Percentiles rank a stretch among this genome's conserved stretches.
Conservation (phyloP, 2,113 vertebrate species). For the Micronycteris hirsuta region DNA sequence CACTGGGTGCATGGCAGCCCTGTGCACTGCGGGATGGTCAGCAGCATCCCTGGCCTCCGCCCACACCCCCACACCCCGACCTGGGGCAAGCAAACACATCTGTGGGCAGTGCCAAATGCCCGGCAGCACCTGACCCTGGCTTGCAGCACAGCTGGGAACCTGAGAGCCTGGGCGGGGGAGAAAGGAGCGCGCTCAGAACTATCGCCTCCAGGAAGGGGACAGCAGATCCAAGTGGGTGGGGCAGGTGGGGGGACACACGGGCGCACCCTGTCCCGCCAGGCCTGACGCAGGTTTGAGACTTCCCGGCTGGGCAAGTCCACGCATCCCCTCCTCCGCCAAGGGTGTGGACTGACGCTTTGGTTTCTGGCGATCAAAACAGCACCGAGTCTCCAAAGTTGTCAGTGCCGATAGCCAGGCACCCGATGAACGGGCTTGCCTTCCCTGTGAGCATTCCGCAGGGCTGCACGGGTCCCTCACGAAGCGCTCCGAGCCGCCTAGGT, state of each 20-base stretch:
- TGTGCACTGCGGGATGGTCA: fast-evolving
- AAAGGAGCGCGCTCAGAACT: neutral
- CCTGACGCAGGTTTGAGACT: neutral
- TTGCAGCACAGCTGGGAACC: neutral
- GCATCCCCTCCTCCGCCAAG: neutral
- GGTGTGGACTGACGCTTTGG: neutral
- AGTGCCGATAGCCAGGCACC: neutral
- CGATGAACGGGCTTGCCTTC: fast-evolving
- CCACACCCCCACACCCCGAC: neutral
- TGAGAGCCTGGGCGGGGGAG: neutral
- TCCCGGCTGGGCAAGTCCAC: no score
- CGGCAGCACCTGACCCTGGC: no score
- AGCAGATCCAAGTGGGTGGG: neutral
- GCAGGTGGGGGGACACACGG: neutral
- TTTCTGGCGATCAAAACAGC: neutral
- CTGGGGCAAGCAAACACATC: neutral
- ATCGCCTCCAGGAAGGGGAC: no score
- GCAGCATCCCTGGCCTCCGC: no score
- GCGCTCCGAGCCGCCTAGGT: no score
- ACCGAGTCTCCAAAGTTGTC: no score
- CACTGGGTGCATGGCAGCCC: fast-evolving
- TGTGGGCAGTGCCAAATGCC: neutral
- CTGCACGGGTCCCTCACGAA: no score
- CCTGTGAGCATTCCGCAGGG: no score
- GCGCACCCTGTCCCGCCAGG: neutral